A percentile compares a stretch with the other conserved stretches of the same genome.
Conservation (phyloP, 2,888 invertebrate species). For the Liopterus haemorrhoidalis region DNA sequence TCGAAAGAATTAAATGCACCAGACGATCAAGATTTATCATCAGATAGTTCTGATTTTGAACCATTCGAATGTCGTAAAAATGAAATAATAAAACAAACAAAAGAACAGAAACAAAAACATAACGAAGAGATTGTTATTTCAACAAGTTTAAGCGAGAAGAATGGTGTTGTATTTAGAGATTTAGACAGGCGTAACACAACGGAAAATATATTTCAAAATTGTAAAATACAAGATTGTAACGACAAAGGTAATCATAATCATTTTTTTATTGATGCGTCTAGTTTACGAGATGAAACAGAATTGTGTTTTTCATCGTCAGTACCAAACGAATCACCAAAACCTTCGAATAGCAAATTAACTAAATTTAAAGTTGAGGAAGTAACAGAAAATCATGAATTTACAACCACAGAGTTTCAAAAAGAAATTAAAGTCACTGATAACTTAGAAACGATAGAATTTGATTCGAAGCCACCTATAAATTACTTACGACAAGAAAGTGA, state of each 20-base stretch:
- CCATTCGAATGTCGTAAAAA: slow-evolving; percentile 10
- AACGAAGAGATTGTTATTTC: slow-evolving; percentile 58
- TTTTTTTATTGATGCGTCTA: slow-evolving; percentile 75
- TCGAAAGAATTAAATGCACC: too few species aligned
- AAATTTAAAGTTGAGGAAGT: slow-evolving; percentile 18
- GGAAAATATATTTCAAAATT: too few species aligned
- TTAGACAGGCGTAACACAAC: too few species aligned
- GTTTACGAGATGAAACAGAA: slow-evolving; percentile 65
- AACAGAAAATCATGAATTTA: slow-evolving; percentile 13
- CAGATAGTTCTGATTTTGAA: too few species aligned
- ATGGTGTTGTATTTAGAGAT: too few species aligned
- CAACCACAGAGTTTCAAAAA: slow-evolving; percentile 39
- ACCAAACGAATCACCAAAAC: slow-evolving; percentile 5
- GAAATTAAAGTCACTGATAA: slow-evolving; percentile 36
- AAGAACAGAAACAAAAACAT: slow-evolving; percentile 57
- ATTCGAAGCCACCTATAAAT: too few species aligned
- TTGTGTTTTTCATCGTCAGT: slow-evolving; percentile 24
- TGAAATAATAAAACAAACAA: slow-evolving; percentile 34
- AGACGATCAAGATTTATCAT: too few species aligned
- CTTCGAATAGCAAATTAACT: slow-evolving; percentile 9
- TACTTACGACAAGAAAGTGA: too few species aligned
- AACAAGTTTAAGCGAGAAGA: too few species aligned
- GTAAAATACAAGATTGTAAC: too few species aligned
- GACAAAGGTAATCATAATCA: slow-evolving; percentile 36
- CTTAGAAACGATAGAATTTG: too few species aligned